Evolutionary conservation across 1,140 invertebrate genomes (phyloP).

Genomic region (Steinernema feltiae): DNA sequence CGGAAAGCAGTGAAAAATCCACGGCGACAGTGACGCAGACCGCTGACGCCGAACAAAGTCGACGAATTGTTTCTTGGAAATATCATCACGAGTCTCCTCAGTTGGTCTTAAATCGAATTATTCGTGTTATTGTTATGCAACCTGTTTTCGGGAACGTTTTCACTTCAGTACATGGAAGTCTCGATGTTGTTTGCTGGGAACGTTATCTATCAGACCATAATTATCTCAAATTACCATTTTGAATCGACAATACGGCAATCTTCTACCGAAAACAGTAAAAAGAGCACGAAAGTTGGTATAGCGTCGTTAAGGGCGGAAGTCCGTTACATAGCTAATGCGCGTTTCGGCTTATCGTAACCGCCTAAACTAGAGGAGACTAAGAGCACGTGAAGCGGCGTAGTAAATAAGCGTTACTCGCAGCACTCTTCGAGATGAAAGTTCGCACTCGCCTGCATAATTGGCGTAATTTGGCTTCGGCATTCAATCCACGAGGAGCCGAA

Average conservation of each 20-base stretch:
- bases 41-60: background rate
- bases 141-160: no score
- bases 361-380: background rate
- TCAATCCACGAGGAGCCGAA: background rate
- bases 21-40: background rate
- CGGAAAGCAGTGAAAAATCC: no score
- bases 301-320: no score
- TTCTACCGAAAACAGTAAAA: no score
- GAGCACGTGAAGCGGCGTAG: background rate
- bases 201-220: no score
- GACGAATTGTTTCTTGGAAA: background rate
- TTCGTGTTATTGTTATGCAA: no score
- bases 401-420: background rate
- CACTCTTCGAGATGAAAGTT: background rate
- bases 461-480: background rate
- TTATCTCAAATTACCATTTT: no score
- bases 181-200: no score
- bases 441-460: background rate
- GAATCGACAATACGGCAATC: no score
- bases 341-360: constrained; percentile 8
- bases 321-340: background rate
- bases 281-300: background rate
- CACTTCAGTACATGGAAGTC: no score
- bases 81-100: no score
- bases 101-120: no score